phyloP scores from a whole-genome alignment of 2,113 vertebrate species.

The Platanista minor region DNA sequence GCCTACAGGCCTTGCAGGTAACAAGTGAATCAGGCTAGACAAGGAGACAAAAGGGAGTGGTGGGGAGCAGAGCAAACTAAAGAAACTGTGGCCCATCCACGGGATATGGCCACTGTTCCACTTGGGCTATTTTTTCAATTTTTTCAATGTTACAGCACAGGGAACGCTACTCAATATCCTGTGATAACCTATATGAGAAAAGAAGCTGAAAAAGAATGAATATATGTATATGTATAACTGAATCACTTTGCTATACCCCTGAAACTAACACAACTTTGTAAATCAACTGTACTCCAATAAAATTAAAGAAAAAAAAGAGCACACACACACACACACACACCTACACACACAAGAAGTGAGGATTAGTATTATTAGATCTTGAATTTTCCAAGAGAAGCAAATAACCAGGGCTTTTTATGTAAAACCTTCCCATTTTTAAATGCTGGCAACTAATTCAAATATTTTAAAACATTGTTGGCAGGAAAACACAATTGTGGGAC shows the following conservation, averaged over 20 bases:
- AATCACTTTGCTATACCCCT: neutral
- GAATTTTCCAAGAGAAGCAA: neutral
- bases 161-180: neutral
- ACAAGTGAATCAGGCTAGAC: neutral
- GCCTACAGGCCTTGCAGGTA: neutral
- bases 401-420: neutral
- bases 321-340: too few species aligned
- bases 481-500: neutral
- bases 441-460: neutral
- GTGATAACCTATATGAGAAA: neutral
- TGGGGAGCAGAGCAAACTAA: neutral
- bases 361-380: too few species aligned
- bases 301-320: too few species aligned
- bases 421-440: neutral
- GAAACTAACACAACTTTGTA: neutral
- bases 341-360: neutral
- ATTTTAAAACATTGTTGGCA: neutral
- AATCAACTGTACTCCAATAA: neutral
- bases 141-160: neutral
- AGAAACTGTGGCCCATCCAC: neutral
- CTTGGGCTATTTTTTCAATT: neutral
- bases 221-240: neutral
- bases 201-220: neutral
- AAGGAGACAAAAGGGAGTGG: neutral
- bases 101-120: rapidly evolving